These are phyloP conservation scores for Phoebastria nigripes DNA, from an alignment of 2,797 vertebrate species.

Conservation along the genomic window DNA sequence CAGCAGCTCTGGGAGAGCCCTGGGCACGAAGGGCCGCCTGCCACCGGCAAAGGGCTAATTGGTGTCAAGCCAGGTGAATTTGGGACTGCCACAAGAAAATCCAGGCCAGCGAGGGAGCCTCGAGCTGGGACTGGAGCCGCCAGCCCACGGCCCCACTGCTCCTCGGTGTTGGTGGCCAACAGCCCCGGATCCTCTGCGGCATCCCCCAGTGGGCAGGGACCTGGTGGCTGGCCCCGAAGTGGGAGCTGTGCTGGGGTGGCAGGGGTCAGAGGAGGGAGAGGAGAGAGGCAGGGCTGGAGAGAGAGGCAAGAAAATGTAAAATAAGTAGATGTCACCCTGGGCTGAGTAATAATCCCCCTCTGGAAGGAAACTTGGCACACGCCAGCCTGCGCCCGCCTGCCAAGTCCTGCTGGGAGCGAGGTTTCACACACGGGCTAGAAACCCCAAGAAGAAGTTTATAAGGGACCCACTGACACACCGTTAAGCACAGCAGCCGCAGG, in stretches of 20 bases:
- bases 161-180: not conserved
- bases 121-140: not conserved
- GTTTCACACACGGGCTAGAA: not conserved
- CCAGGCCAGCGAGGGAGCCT: not conserved
- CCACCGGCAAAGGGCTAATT: not conserved
- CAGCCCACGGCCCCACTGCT: not conserved
- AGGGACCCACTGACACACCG: not conserved
- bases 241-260: fast-evolving
- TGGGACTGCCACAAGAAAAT: not conserved
- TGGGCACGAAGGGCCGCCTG: fast-evolving
- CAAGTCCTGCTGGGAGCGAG: slow-evolving; percentile 8
- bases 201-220: not conserved
- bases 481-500: not conserved
- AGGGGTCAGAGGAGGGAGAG: too few species aligned
- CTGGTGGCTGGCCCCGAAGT: fast-evolving
- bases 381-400: not conserved
- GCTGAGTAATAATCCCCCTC: not conserved
- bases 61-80: slow-evolving; percentile 11
- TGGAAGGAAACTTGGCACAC: slow-evolving; percentile 32
- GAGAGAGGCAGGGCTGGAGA: not conserved
- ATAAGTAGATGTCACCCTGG: not conserved
- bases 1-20: not conserved
- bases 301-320: not conserved
- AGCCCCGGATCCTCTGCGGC: not conserved
- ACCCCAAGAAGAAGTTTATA: not conserved